A percentile compares a stretch with the other conserved stretches of the same genome.
These are phyloP conservation scores for Pardalotus punctatus DNA, from an alignment of 2,113 vertebrate genomes.

Conservation along the genomic window DNA sequence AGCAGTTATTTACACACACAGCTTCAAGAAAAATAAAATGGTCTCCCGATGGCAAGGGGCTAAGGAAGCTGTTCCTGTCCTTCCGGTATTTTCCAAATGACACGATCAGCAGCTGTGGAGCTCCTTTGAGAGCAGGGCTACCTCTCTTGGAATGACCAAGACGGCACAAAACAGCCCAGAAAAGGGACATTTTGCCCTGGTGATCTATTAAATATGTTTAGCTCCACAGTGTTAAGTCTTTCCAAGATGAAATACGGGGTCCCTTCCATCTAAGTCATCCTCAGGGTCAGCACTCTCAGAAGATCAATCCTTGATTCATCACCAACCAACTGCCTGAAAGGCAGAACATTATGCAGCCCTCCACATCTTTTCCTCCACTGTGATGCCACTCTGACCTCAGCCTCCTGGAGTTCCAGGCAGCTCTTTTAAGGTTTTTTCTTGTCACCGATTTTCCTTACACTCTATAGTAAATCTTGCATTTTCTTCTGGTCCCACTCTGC, in stretches of 20 bases:
- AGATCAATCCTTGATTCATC: neutral
- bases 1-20: constrained; percentile 4
- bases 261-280: neutral
- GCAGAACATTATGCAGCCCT: neutral
- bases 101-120: neutral
- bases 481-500: neutral
- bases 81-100: neutral
- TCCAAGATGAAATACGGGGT: neutral
- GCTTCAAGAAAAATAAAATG: neutral
- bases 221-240: neutral
- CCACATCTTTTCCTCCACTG: neutral
- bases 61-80: neutral
- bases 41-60: neutral
- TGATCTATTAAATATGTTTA: neutral
- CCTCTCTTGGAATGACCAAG: neutral
- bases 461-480: neutral
- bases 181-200: neutral
- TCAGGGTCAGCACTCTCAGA: neutral
- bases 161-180: neutral
- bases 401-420: neutral
- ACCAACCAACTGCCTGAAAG: neutral
- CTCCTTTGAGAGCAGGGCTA: neutral
- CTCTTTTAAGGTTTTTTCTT: neutral
- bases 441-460: neutral
- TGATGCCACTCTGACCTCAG: neutral